Evolutionary conservation across 2,888 invertebrate species (phyloP).

Genomic region (Belgica antarctica): DNA sequence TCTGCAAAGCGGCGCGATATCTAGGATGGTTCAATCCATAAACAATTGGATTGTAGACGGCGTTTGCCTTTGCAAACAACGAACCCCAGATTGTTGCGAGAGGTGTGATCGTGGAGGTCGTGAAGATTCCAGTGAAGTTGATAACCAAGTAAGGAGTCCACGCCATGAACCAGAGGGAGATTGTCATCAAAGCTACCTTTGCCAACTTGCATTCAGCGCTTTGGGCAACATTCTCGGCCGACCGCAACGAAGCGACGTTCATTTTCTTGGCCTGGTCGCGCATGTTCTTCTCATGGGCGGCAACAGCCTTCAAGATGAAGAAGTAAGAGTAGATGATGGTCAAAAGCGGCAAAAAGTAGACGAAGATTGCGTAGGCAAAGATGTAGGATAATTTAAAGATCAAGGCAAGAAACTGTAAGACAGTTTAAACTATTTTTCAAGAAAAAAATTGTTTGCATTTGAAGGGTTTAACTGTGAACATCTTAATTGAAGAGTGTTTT

Average conservation of each 20-base stretch:
- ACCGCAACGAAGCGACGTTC: constrained; percentile 57
- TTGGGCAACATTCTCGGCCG: constrained; percentile 52
- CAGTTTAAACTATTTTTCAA: too few species aligned
- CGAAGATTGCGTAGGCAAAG: constrained; percentile 54
- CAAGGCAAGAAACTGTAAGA: too few species aligned
- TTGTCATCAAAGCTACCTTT: constrained; percentile 58
- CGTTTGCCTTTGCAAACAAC: constrained; percentile 63
- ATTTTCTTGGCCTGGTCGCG: constrained; percentile 59
- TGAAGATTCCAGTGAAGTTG: constrained; percentile 54
- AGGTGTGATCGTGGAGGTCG: constrained; percentile 52
- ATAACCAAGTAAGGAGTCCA: constrained; percentile 60
- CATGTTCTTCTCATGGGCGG: constrained; percentile 57
- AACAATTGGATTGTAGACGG: constrained; percentile 61
- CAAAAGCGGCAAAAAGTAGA: constrained; percentile 56
- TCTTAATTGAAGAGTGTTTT: too few species aligned
- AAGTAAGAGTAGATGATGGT: constrained; percentile 63
- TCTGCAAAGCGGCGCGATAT: constrained; percentile 61
- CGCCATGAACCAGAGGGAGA: constrained; percentile 59
- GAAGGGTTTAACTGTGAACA: too few species aligned
- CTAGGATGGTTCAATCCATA: constrained; percentile 65
- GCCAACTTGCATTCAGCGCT: constrained; percentile 57
- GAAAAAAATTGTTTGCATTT: too few species aligned
- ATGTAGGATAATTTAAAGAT: too few species aligned
- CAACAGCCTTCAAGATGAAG: constrained; percentile 60
- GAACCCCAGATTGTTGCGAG: constrained; percentile 56